Base-by-base conservation (phyloP, 2,888 invertebrate genomes). In the Drosophila bunnanda region DNA sequence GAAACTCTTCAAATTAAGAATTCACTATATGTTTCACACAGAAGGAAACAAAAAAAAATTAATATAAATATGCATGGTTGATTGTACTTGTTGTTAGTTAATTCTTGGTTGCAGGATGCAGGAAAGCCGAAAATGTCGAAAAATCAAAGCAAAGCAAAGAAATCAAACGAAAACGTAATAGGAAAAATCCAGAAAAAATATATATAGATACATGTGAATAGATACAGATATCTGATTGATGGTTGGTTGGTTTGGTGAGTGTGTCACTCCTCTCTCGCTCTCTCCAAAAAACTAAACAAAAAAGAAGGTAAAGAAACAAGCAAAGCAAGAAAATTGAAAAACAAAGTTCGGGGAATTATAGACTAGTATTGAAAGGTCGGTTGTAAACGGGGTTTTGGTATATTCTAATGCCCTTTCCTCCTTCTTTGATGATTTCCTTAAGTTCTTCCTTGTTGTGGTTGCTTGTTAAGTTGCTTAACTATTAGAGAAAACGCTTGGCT, bases 401-500 rank as follows among this genome's bases (percentile, higher is more conserved):
- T 30, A 30, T 66, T 65, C 65, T 38, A 25, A 22, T n/a, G 25
- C 28, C 54, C 15, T 4, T 39, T 28, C 39, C 39, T 15, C 28
- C n/a, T 39, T 39, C 10, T 2, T 39, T 20, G 22, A 22, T 15
- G 43, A 7, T 8, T 43, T 43, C 55, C 41, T 34, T 20, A 2
- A 25, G 4, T 46, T 41, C 9, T 58, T 55, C 41, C 17, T 32
- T 57, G n/a, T 68, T 44, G 28, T 30, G 10, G 13, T 20, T 48
- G 17, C 15, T 39, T 30, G 9, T 52, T 59, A 52, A 65, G 80
- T 78, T 77, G 72, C 70, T 59, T 85, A 52, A 72, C 82, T 80
- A 50, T 50, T 32, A 69, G 68, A 69, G 66, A 81, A 82, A 83
- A 77, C 84, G 81, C 68, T 83, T 80, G 69, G 69, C 79, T 83